Base-by-base conservation (phyloP, 2,888 invertebrate genomes). In the Dryadula phaetusa region DNA sequence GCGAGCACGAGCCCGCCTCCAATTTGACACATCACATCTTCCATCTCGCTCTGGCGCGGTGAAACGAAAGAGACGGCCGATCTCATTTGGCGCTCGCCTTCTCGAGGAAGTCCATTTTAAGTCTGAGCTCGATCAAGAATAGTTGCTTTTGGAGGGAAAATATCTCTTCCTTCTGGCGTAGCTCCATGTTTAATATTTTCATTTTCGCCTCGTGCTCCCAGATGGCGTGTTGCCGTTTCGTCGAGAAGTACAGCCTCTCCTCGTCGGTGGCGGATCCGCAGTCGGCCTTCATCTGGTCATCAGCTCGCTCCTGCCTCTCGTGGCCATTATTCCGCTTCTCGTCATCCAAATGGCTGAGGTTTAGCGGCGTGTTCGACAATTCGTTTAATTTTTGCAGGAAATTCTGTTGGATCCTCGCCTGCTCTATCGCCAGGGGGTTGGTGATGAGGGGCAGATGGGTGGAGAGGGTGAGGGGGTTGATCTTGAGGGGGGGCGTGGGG, bases 181-280 rank as follows among this genome's bases (percentile, higher is more conserved):
- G 69, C 62, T 93, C 93, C 92, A 93, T 90, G 67, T 91, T 90
- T 0, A 93, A 73, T 1, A 93, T 93, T 65, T 92, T 92, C 93
- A 93, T 93, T 70, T 92, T 92, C 1, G 93, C 92, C 66, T 93
- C 93, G 75, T 93, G 93, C 65, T 93, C 93, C 88, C 90, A 90
- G 25, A 88, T 84, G 0, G 93, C 93, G 74, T 93, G 93, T 47
- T 93, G 92, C 7, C 93, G 76, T 72, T 92, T 93, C 14, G 92
- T 92, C 0, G 82, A 82, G 72, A 87, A 93, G 71, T 93, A 93
- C 44, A 92, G 67, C 44, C 87, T 77, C 64, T 93, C 91, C 32
- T 91, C 91, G 10, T 92, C 92, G 0, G 90, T 88, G 0, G 90
- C 88, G 0, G 81, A 77, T 0, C 82, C 81, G 54, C 81, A 84